Conservation (phyloP, 2,888 invertebrate genomes). For the Trichacis sp. region DNA sequence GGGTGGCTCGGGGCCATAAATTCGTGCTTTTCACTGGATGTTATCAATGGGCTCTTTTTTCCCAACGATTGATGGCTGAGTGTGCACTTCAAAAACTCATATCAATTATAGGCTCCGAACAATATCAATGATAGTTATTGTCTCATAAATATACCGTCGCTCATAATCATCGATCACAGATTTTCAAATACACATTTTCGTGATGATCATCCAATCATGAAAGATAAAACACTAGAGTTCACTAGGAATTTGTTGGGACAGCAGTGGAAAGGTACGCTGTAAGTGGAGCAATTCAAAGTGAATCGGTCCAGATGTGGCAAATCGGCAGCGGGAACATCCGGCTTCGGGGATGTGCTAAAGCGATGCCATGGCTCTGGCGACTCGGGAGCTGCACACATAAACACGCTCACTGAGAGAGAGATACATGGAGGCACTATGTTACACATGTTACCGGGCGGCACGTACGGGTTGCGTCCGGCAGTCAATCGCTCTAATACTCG, state of each 20-base stretch:
- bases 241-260: no score
- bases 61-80: no score
- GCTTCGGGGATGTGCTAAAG: conserved; percentile 51
- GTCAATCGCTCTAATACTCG: conserved; percentile 69
- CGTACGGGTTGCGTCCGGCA: conserved; percentile 68
- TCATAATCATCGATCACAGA: no score
- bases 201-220: no score
- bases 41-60: no score
- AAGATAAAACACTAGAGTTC: no score
- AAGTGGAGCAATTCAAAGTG: conserved; percentile 26
- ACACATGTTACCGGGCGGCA: conserved; percentile 68
- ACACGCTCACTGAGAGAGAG: conserved; percentile 62
- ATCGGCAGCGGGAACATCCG: conserved; percentile 43
- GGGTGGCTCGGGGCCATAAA: not conserved
- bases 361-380: conserved; percentile 48
- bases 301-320: conserved; percentile 49
- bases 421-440: conserved; percentile 68
- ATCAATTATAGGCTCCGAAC: no score
- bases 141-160: no score
- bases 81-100: no score
- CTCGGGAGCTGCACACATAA: conserved; percentile 54
- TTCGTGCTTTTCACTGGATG: no score
- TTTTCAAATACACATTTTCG: no score
- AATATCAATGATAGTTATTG: no score
- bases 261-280: conserved; percentile 14